Base-by-base conservation (phyloP, 2,797 vertebrate genomes). In the Podargus strigoides region DNA sequence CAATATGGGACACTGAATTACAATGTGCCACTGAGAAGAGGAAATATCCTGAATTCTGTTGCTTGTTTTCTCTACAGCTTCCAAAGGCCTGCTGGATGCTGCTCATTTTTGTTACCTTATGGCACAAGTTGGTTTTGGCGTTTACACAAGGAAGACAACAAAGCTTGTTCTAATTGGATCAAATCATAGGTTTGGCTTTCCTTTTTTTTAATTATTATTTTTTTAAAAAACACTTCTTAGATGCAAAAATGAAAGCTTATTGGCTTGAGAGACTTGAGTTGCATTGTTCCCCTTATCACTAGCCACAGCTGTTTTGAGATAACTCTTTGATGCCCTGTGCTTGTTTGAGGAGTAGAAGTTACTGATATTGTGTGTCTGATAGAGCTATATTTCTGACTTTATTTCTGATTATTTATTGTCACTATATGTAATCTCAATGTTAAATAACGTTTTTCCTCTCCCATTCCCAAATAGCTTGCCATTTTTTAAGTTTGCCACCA, bases 71-170 rank as follows among this genome's bases (percentile, higher is more conserved):
- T 59, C 75, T 74, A 3, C 97, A 99, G 99, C 98, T 74, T 99
- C 99, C 12, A 99, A 98, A 96, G 99, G 99, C 30, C 98, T 99
- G 73, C 89, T 98, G 5, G 99, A 99, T 37, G 99, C 99, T 6
- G 99, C 99, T 9, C 99, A 99, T 89, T 99, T 99, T 95, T 99
- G 99, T 97, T 99, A 99, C 97, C 96, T 99, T 92, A 99, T 99
- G 99, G 99, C 99, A 87, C 99, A 99, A 94, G 98, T 98, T 42
- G 99, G 98, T 30, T 98, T 99, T 83, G 99, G 99, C 16, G 98
- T 99, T 83, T 99, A 98, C 87, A 99, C 99, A 9, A 99, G 98
- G 98, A 99, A 99, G 95, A 98, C 98, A 62, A 98, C 99, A 34
- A 99, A 99, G 90, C 98, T 99, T 83, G 99, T 99, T 84, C 97